Conservation (phyloP, 2,888 invertebrate species). For the Halocaridina rubra region DNA sequence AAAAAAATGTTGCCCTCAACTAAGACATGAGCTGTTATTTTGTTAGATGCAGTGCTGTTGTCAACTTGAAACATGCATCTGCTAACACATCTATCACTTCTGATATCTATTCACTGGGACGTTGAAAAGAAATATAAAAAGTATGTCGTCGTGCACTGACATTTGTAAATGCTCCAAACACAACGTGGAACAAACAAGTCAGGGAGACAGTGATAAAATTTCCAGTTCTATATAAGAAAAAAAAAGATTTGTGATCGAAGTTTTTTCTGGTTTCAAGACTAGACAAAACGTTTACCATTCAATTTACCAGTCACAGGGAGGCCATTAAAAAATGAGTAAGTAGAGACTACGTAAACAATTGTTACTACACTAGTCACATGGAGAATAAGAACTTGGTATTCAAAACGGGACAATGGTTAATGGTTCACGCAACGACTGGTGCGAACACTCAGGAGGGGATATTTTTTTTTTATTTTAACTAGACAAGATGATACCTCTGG, state of each 20-base stretch:
- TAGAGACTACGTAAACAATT: constrained; percentile 11
- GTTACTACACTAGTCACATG: constrained; percentile 41
- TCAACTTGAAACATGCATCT: too few relatives aligned
- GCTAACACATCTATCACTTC: too few relatives aligned
- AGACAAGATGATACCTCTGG: constrained; percentile 34
- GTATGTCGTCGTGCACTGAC: neutral
- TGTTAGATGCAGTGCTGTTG: too few relatives aligned
- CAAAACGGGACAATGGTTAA: constrained; percentile 19
- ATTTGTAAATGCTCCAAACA: neutral
- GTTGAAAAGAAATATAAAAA: too few relatives aligned
- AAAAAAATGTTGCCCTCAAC: too few relatives aligned
- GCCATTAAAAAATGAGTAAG: neutral
- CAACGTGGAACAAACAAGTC: neutral
- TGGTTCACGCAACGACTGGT: neutral
- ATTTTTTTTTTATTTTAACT: too few relatives aligned
- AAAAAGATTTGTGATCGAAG: neutral
- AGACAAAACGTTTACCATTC: neutral
- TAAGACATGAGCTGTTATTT: too few relatives aligned
- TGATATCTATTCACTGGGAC: too few relatives aligned
- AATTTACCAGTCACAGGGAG: neutral
- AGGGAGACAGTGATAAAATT: neutral
- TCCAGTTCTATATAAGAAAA: neutral
- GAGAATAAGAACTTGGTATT: constrained; percentile 26
- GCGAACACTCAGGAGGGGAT: neutral
- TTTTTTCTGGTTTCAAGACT: neutral